Base-by-base conservation (phyloP, 2,113 vertebrate species). In the Sclerurus mexicanus region DNA sequence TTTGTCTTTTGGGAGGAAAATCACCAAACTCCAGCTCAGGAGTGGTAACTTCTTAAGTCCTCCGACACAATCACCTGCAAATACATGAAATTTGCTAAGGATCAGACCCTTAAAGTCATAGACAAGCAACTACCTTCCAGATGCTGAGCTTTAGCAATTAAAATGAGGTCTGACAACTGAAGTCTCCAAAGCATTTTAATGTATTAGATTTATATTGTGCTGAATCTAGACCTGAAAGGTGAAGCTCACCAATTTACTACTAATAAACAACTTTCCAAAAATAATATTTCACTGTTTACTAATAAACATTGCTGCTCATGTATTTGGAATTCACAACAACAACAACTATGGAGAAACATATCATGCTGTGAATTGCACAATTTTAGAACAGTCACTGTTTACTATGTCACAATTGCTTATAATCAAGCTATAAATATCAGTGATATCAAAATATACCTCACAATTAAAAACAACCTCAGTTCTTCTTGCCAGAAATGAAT, bases 401-500 rank as follows among this genome's bases (percentile, higher is more conserved):
- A 52, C 77, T 88, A 66, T 14, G 30, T 58, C 52, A 52, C 0
- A 0, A 42, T 19, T 77, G 55, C n/a, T 68, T 46, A 60, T 20
- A 83, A 93, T 87, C n/a, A 82, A 91, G 64, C 49, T 89, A 66
- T 56, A 80, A 75, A 42, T 76, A 82, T 68, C 76, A 28, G 12
- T 60, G 49, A 79, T 89, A 82, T 7, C 25, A 24, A 81, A 49
- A 64, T 62, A 75, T 37, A 42, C 8, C 23, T 9, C 19, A 64
- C 21, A 78, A 50, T 39, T 68, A 47, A 79, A 85, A 85, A 20
- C 18, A 87, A 10, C 24, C 37, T 46, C 66, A 79, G 73, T 83
- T 85, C 53, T 9, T 58, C n/a, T 25, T 93, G 40, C 53, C 42
- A 73, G 75, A 91, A 79, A 49, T 37, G 25, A 93, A 85, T 9